Conservation (phyloP, 2,888 invertebrate species). For the Neelides folsomi region DNA sequence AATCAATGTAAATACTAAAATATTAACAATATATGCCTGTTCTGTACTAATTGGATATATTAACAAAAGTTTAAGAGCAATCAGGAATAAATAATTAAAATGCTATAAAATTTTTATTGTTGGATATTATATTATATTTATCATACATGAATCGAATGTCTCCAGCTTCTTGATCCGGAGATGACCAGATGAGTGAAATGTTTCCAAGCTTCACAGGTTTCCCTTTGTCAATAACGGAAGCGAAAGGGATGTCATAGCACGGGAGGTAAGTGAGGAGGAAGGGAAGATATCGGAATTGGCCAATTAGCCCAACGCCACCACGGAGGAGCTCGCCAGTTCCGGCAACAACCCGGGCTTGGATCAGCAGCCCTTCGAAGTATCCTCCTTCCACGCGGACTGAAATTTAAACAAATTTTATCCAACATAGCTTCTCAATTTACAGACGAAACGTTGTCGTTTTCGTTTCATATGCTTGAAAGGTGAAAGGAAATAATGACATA, state of each 20-base stretch:
- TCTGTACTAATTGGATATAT: too few species aligned
- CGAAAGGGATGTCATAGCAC: conserved; percentile 25
- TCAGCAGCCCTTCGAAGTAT: conserved; percentile 24
- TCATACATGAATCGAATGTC: conserved; percentile 28
- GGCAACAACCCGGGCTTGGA: conserved; percentile 22
- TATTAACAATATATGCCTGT: too few species aligned
- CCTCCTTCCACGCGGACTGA: conserved; percentile 30
- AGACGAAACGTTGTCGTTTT: too few species aligned
- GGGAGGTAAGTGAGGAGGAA: conserved; percentile 18
- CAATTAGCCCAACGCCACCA: conserved; percentile 26
- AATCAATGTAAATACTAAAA: too few species aligned
- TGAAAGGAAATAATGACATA: too few species aligned
- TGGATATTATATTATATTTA: too few species aligned
- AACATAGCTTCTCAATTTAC: too few species aligned
- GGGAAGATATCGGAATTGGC: conserved; percentile 22
- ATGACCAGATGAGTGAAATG: conserved; percentile 23
- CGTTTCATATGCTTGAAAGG: too few species aligned
- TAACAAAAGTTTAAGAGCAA: too few species aligned
- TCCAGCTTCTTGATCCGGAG: conserved; percentile 27
- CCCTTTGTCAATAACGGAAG: conserved; percentile 27
- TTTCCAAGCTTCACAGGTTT: conserved; percentile 21
- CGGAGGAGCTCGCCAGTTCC: conserved; percentile 8
- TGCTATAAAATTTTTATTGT: too few species aligned
- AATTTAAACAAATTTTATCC: too few species aligned
- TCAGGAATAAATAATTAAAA: too few species aligned